phyloP scores from a whole-genome alignment of 2,113 vertebrate species.

The Symphodus melops region DNA sequence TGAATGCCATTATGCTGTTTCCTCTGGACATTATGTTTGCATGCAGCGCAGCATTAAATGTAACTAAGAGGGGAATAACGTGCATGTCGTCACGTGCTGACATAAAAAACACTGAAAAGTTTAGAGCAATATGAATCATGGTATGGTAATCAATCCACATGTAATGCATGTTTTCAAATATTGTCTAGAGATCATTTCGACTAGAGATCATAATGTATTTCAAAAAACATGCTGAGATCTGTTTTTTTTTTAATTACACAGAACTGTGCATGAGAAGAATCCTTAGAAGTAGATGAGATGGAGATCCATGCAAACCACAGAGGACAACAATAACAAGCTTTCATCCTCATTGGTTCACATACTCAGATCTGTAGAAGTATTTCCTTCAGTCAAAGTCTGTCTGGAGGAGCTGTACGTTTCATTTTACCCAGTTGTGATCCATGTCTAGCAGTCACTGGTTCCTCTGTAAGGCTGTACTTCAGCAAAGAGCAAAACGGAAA shows the following conservation, averaged over 20 bases:
- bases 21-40: constrained; percentile 49
- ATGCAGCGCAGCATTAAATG: constrained; percentile 20
- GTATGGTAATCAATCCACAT: not conserved
- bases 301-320: not conserved
- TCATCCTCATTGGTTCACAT: not conserved
- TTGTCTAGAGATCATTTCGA: too few species aligned
- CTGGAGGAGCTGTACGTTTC: not conserved
- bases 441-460: too few species aligned
- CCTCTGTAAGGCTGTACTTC: too few species aligned
- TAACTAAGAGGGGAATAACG: not conserved
- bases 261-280: not conserved
- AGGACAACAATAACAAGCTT: not conserved
- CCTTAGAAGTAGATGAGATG: not conserved
- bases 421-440: not conserved
- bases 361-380: not conserved
- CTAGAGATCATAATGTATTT: not conserved
- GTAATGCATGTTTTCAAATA: not conserved
- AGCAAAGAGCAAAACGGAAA: too few species aligned
- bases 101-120: constrained; percentile 2
- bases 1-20: constrained; percentile 41
- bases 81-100: not conserved
- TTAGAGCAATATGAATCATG: not conserved
- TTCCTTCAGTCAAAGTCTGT: not conserved
- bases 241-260: not conserved
- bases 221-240: not conserved